Base-by-base conservation (phyloP, 2,797 vertebrate species). In the Anas capensis region DNA sequence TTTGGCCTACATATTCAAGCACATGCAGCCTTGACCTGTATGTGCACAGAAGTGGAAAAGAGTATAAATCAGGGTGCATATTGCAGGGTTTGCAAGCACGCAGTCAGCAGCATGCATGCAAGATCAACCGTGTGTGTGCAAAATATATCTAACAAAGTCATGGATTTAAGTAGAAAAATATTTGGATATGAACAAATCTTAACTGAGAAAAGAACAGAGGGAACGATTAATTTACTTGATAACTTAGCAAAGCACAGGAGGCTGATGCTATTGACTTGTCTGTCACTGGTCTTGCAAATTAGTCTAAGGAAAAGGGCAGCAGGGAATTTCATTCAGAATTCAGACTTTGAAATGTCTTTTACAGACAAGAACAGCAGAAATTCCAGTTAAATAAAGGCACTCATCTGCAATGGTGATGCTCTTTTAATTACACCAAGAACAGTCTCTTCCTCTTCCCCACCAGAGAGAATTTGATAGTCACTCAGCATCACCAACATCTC, bases 91-190 rank as follows among this genome's bases (percentile, higher is more conserved):
- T 2, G 1, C 1, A 5, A 86, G 70, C 29, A 21, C 0, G 2
- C 38, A 29, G 23, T 24, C 40, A 16, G 2, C 31, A 49, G 51
- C 42, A 10, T 0, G 7, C 8, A 4, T 2, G 42, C 31, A 49
- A 29, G 8, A 1, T 19, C 6, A 36, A 29, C 8, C 15, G 6
- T 1, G 4, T 10, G 17, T 7, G 7, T 69, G 56, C 68, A 49
- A 31, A 20, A 48, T 0, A 48, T 36, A 8, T 1, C 3, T 2
- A 46, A 5, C 6, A 19, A 11, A 68, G 6, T 2, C 23, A 15
- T 3, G 2, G 8, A 10, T 36, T 29, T 19, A 27, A 5, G 15
- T 24, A 24, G 0, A 21, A 8, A 44, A 40, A 23, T 14, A 46
- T 3, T 40, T 29, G 61, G 15, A 66, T 78, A n/a, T 79, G 29